Percentiles rank a stretch among this genome's conserved stretches.
These are phyloP conservation scores for Phania funesta DNA, from an alignment of 2,888 invertebrate species.

Conservation along the genomic window DNA sequence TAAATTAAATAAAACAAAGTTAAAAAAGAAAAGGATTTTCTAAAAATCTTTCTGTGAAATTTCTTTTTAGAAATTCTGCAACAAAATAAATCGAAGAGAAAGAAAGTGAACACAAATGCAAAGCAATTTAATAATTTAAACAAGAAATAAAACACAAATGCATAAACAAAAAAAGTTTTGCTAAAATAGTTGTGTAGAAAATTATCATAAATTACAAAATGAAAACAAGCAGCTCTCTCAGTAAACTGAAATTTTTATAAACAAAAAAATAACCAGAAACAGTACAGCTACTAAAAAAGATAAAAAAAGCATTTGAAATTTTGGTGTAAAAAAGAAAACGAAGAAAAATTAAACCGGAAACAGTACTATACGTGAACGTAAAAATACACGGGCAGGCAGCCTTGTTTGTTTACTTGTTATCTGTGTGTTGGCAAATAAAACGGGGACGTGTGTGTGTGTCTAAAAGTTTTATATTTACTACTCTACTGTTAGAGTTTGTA, in stretches of 20 bases:
- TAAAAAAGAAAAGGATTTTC: too few species aligned
- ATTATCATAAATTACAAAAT: not conserved
- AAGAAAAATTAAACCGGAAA: slow-evolving; percentile 18
- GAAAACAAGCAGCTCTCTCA: not conserved
- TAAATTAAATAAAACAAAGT: too few species aligned
- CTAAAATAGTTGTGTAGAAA: not conserved
- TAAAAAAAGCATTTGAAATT: not conserved
- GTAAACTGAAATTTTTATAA: not conserved
- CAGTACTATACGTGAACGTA: not conserved
- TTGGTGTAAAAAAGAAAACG: not conserved
- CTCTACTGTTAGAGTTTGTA: not conserved
- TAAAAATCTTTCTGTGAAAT: too few species aligned
- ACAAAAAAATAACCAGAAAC: not conserved
- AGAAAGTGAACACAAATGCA: not conserved
- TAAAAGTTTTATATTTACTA: not conserved
- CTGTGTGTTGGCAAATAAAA: not conserved
- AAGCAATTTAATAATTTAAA: not conserved
- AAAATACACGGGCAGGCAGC: not conserved
- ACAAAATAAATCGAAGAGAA: not conserved
- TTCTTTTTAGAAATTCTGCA: too few species aligned
- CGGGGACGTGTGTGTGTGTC: not conserved
- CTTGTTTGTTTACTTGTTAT: slow-evolving; percentile 5
- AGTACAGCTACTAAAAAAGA: not conserved
- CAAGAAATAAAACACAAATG: not conserved
- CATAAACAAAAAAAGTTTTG: not conserved